These are phyloP conservation scores for Notothenia rossii DNA, from an alignment of 2,113 vertebrate species.

Conservation along the genomic window DNA sequence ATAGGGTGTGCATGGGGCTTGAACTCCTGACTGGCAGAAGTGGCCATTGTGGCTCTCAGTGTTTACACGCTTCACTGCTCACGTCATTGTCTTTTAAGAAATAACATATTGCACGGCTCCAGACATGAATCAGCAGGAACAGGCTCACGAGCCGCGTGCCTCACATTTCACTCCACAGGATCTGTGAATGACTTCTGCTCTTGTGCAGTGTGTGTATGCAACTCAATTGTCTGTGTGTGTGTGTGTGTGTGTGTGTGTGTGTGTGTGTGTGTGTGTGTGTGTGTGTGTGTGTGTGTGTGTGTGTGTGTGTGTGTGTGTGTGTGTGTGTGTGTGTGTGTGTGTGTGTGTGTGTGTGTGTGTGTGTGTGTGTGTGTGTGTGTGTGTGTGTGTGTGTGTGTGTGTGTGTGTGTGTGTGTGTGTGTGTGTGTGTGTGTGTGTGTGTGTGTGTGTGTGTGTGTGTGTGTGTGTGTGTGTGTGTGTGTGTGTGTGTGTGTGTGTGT, in stretches of 20 bases:
- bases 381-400: not conserved
- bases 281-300: not conserved
- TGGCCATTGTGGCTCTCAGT: constrained; percentile 21
- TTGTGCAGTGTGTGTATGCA: not conserved
- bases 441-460: not conserved
- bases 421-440: not conserved
- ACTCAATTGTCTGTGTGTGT: not conserved
- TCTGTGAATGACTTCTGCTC: constrained; percentile 24
- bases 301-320: not conserved
- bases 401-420: not conserved
- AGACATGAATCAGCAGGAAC: constrained; percentile 27
- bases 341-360: not conserved
- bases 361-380: not conserved
- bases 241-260: not conserved
- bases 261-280: not conserved
- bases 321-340: not conserved
- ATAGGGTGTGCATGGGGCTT: not conserved
- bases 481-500: not conserved
- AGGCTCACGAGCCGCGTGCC: not conserved
- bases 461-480: not conserved
- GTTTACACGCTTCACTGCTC: constrained; percentile 30
- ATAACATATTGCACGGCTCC: not conserved
- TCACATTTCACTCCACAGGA: constrained; percentile 11
- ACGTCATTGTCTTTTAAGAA: constrained; percentile 5
- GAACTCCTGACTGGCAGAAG: constrained; percentile 9